These are phyloP conservation scores for Macquaria australasica DNA, from an alignment of 2,113 vertebrate species.

Conservation along the genomic window DNA sequence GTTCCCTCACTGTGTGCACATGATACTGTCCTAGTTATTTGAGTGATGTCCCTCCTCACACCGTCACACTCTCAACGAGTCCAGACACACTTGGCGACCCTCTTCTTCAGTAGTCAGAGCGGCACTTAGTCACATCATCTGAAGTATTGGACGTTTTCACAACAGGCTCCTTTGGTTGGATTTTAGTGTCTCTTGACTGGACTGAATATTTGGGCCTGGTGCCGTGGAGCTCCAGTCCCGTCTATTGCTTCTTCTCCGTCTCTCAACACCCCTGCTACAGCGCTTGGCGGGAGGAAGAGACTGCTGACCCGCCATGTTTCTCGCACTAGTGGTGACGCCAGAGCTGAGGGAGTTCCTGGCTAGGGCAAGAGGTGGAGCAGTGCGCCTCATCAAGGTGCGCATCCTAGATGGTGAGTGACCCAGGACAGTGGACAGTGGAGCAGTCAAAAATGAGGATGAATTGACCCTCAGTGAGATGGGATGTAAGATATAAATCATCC, in stretches of 20 bases:
- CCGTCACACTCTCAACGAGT: constrained; percentile 51
- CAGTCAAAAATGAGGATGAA: background rate
- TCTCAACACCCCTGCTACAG: constrained; percentile 17
- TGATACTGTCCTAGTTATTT: constrained; percentile 82
- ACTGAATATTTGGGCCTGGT: constrained; percentile 40
- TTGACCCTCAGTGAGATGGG: background rate
- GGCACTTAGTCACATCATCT: background rate
- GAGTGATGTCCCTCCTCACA: constrained; percentile 72
- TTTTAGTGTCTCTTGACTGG: constrained; percentile 4
- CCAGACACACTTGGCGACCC: constrained; percentile 50
- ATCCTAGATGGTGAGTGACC: constrained; percentile 95
- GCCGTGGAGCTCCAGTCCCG: constrained; percentile 11
- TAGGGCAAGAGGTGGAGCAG: constrained; percentile 91
- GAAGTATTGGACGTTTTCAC: constrained; percentile 11
- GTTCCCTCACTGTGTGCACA: constrained; percentile 86
- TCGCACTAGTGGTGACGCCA: constrained; percentile 93
- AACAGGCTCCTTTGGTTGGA: background rate
- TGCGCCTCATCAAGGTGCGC: constrained; percentile 95
- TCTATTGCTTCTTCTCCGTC: constrained; percentile 4
- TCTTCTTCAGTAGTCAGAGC: constrained; percentile 35
- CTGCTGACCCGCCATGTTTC: constrained; percentile 90
- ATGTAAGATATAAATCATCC: background rate
- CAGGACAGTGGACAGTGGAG: background rate
- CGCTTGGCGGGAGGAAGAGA: constrained; percentile 57
- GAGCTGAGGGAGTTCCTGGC: constrained; percentile 96